Percentiles rank a stretch among this genome's conserved stretches.
phyloP scores from a whole-genome alignment of 2,888 invertebrate genomes.

The Aromia moschata region DNA sequence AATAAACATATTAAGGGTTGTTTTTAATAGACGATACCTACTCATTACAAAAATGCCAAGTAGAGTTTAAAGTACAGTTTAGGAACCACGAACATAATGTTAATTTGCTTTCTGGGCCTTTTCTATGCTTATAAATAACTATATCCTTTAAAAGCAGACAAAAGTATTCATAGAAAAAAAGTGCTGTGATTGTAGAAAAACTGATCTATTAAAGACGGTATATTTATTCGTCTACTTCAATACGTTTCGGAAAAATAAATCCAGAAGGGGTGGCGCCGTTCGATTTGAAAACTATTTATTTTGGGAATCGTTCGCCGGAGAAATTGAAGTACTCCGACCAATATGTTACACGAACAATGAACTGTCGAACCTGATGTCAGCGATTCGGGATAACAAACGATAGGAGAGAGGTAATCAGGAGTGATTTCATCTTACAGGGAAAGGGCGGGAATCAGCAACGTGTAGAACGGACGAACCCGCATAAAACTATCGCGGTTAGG shows the following conservation, averaged over 20 bases:
- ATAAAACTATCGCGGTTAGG: conserved; percentile 43
- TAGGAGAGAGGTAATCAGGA: conserved; percentile 60
- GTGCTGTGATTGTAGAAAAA: not conserved
- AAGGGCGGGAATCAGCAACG: conserved; percentile 61
- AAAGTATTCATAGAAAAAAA: too few species aligned
- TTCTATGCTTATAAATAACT: too few species aligned
- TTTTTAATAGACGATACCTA: too few species aligned
- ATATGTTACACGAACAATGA: conserved; percentile 62
- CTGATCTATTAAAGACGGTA: not conserved
- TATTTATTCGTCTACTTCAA: not conserved
- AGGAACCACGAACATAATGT: too few species aligned
- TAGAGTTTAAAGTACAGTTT: too few species aligned
- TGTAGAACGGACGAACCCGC: conserved; percentile 50
- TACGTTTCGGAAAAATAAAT: conserved; percentile 22
- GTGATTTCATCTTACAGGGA: conserved; percentile 63
- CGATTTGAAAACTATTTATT: conserved; percentile 33
- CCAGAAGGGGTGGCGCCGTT: conserved; percentile 28
- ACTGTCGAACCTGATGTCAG: conserved; percentile 64
- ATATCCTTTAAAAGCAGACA: too few species aligned
- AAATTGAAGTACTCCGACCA: conserved; percentile 46
- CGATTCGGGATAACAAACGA: conserved; percentile 62
- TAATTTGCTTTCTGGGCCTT: too few species aligned
- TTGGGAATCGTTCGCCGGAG: conserved; percentile 13
- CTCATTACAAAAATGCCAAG: too few species aligned
- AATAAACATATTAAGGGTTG: too few species aligned